Percentiles rank a stretch among this genome's conserved stretches.
These are phyloP conservation scores for Ooceraea biroi DNA, from an alignment of 1,140 invertebrate species.

Conservation along the genomic window DNA sequence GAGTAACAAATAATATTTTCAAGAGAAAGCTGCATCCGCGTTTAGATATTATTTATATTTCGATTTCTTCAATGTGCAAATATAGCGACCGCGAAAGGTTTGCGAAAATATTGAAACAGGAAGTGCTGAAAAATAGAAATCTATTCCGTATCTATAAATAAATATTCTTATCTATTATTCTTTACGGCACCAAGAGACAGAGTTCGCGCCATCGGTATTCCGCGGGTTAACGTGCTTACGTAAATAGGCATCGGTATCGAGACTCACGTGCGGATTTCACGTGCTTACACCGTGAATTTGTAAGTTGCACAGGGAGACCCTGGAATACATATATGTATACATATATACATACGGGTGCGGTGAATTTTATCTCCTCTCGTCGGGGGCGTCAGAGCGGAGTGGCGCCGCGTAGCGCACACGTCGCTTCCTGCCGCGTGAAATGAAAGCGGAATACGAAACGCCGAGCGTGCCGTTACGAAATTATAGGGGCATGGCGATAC, in stretches of 20 bases:
- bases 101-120: not conserved
- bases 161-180: not conserved
- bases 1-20: not conserved
- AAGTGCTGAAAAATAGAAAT: not conserved
- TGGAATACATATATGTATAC: not conserved
- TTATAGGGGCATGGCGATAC: conserved; percentile 48
- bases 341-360: conserved; percentile 19
- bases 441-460: conserved; percentile 66
- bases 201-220: conserved; percentile 46
- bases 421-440: conserved; percentile 61
- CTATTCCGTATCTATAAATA: not conserved
- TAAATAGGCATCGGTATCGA: conserved; percentile 56
- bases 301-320: conserved; percentile 42
- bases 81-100: not conserved
- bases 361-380: conserved; percentile 58
- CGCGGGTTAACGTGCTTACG: conserved; percentile 56
- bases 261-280: conserved; percentile 57
- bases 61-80: not conserved
- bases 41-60: not conserved
- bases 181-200: not conserved
- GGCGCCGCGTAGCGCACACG: conserved; percentile 37
- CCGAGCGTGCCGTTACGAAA: conserved; percentile 59
- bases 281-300: conserved; percentile 58
- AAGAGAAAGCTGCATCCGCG: not conserved
- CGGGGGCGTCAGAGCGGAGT: conserved; percentile 47